Evolutionary conservation across 1,140 invertebrate species (phyloP).

Genomic region (Leptopilina boulardi): DNA sequence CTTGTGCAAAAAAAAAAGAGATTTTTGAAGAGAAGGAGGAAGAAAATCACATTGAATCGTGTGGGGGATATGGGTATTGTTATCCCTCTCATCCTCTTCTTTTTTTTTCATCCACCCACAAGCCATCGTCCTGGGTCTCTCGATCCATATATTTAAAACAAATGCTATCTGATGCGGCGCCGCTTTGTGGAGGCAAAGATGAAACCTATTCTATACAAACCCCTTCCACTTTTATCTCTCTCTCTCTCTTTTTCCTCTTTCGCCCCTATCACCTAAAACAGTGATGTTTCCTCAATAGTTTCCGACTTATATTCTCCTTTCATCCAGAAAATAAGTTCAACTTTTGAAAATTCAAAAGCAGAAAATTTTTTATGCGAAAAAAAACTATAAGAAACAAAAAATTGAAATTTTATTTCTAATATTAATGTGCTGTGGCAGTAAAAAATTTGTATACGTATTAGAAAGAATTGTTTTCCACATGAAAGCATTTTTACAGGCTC

Average conservation of each 20-base stretch:
- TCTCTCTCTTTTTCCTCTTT: conserved; percentile 42
- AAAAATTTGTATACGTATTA: too few species aligned
- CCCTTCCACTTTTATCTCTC: conserved; percentile 50
- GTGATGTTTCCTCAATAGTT: conserved; percentile 21
- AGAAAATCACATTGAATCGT: conserved; percentile 4
- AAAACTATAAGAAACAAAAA: too few species aligned
- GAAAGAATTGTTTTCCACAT: too few species aligned
- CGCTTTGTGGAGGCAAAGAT: conserved; percentile 71
- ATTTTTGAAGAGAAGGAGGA: conserved; percentile 39
- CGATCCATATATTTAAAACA: conserved; percentile 74
- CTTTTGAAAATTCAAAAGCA: neutral
- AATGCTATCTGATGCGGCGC: conserved; percentile 75
- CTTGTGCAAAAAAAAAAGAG: neutral
- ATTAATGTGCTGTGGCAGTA: too few species aligned
- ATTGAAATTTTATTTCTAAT: too few species aligned
- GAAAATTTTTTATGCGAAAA: too few species aligned
- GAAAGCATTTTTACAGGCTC: too few species aligned
- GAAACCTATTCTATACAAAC: conserved; percentile 61
- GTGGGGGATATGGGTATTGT: conserved; percentile 48
- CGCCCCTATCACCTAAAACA: conserved; percentile 32
- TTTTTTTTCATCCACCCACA: conserved; percentile 33
- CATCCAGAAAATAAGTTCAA: neutral
- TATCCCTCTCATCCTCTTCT: neutral
- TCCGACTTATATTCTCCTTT: neutral
- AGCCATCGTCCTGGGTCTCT: conserved; percentile 23